These are phyloP conservation scores for Xenopus laevis DNA, from an alignment of 2,113 vertebrate genomes.

Conservation along the genomic window DNA sequence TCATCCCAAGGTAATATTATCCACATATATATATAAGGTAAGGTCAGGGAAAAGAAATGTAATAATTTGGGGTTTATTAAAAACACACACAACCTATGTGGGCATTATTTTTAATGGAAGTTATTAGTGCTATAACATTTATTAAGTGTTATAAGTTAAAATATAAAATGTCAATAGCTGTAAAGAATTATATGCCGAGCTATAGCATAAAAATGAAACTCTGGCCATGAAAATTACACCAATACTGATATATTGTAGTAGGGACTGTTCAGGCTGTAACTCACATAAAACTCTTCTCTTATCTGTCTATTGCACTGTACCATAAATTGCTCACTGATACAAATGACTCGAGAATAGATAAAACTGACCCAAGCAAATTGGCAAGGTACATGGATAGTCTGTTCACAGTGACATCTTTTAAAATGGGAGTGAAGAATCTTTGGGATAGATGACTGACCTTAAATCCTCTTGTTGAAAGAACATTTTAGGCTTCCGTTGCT, in stretches of 20 bases:
- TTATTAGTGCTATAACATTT: too few relatives aligned
- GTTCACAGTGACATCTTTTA: neutral
- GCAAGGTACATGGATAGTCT: neutral
- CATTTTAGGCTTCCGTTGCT: neutral
- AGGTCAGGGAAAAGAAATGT: too few relatives aligned
- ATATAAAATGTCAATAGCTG: constrained; percentile 1
- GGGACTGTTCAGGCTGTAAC: neutral
- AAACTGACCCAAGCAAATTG: neutral
- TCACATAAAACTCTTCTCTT: neutral
- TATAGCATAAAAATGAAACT: neutral
- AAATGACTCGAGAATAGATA: neutral
- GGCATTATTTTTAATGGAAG: neutral
- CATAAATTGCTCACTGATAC: neutral
- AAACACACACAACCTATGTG: neutral
- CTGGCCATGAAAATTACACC: neutral
- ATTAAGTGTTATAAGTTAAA: constrained; percentile 3
- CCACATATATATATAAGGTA: neutral
- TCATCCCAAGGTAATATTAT: neutral
- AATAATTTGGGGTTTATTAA: neutral
- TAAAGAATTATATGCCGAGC: constrained; percentile 4
- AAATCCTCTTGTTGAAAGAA: neutral
- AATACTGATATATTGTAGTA: neutral
- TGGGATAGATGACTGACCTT: neutral
- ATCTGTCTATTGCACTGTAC: neutral
- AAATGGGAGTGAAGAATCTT: neutral